Evolutionary conservation across 2,797 vertebrate species (phyloP).

Genomic region (Liparis tanakae): DNA sequence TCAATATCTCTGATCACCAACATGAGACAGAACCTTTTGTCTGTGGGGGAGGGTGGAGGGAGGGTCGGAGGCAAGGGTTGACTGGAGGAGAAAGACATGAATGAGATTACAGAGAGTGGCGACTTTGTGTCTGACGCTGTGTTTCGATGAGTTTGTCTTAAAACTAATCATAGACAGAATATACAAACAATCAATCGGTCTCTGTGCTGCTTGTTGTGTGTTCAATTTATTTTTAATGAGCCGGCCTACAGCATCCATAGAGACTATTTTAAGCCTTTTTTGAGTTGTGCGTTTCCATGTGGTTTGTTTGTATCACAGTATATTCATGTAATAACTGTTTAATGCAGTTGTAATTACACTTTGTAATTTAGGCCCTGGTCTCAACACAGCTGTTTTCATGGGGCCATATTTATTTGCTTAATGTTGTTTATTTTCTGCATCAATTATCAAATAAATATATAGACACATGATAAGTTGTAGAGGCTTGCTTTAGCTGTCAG

Average conservation of each 20-base stretch:
- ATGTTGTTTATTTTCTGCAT: conserved; percentile 25
- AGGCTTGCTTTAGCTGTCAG: not conserved
- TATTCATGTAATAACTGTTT: not conserved
- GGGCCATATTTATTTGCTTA: not conserved
- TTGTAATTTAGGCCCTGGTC: not conserved
- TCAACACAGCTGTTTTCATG: not conserved
- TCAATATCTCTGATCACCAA: conserved; percentile 33
- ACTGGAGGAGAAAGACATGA: conserved; percentile 8
- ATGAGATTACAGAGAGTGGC: conserved; percentile 24
- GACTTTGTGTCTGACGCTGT: conserved; percentile 11
- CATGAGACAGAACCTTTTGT: not conserved
- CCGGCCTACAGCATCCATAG: not conserved
- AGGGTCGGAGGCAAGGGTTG: not conserved
- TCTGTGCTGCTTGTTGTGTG: not conserved
- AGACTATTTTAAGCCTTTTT: not conserved
- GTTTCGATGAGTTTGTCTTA: not conserved
- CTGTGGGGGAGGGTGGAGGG: not conserved
- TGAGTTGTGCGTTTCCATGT: no score
- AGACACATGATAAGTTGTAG: not conserved
- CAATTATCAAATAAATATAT: not conserved
- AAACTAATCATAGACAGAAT: conserved; percentile 1
- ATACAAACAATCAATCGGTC: not conserved
- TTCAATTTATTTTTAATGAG: conserved; percentile 1
- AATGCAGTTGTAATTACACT: conserved; percentile 8
- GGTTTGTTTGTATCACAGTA: not conserved